Conservation (phyloP, 2,113 vertebrate genomes). For the Caranx ignobilis region DNA sequence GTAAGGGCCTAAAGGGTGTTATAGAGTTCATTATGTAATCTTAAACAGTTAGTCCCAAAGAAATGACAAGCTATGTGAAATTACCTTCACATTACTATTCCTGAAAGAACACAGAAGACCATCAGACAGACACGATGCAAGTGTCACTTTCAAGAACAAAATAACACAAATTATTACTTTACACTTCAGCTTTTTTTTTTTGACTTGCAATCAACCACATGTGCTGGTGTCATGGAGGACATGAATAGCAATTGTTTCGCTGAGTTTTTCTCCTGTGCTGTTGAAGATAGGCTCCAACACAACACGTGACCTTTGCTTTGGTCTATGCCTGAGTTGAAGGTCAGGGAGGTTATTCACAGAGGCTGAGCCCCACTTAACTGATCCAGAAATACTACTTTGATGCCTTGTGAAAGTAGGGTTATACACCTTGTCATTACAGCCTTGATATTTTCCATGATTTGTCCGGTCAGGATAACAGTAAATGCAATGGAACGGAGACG, state of each 20-base stretch:
- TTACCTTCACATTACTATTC: neutral
- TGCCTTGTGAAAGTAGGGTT: constrained; percentile 52
- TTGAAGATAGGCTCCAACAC: constrained; percentile 21
- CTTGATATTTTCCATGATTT: constrained; percentile 62
- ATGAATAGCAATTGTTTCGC: neutral
- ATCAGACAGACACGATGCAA: neutral
- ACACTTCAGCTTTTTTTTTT: no score
- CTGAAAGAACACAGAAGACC: neutral
- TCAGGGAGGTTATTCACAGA: constrained; percentile 58
- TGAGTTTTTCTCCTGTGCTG: neutral
- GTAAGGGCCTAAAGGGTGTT: no score
- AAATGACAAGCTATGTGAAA: no score
- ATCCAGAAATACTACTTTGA: constrained; percentile 58
- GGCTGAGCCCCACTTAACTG: constrained; percentile 42
- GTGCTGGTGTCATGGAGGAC: neutral
- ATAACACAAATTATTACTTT: no score
- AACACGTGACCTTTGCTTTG: constrained; percentile 49
- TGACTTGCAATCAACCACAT: neutral
- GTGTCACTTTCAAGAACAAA: no score
- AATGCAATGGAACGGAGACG: constrained; percentile 56
- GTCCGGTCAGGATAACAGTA: constrained; percentile 47
- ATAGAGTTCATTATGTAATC: no score
- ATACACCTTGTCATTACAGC: constrained; percentile 64
- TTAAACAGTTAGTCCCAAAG: no score
- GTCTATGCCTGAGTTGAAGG: constrained; percentile 46